phyloP scores from a whole-genome alignment of 1,140 invertebrate species.

The Macrobrachium rosenbergii region DNA sequence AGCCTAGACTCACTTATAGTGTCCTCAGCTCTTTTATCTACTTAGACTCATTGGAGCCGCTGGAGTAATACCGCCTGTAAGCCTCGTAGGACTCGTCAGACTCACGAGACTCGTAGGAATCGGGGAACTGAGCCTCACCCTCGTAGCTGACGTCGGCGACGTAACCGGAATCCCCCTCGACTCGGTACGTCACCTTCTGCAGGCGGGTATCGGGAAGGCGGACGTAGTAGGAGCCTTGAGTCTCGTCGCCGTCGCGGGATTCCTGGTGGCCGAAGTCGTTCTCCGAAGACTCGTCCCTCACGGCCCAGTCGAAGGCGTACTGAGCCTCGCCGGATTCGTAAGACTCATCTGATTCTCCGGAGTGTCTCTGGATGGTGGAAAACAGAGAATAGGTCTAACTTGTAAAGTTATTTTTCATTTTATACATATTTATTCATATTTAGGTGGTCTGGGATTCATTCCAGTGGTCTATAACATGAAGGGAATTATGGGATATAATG shows the following conservation, averaged over 20 bases:
- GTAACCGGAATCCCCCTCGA: constrained; percentile 13
- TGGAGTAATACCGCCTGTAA: background rate
- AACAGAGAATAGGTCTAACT: background rate
- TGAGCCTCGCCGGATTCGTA: constrained; percentile 7
- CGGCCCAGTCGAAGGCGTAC: constrained; percentile 28
- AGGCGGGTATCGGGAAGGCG: constrained; percentile 22
- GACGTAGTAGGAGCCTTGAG: constrained; percentile 22
- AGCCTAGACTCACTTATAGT: no score
- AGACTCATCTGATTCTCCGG: background rate
- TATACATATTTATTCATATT: background rate
- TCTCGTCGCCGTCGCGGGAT: constrained; percentile 16
- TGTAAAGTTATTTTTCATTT: background rate
- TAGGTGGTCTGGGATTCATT: no score
- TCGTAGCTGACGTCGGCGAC: constrained; percentile 3
- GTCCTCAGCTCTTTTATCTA: background rate
- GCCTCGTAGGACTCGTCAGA: background rate
- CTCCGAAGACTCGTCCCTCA: constrained; percentile 3
- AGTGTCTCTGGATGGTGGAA: background rate
- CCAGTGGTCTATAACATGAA: no score
- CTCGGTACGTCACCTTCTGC: constrained; percentile 9
- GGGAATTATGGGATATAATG: no score
- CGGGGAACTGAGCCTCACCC: background rate
- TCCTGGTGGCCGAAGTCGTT: background rate
- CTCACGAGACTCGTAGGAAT: constrained; percentile 22
- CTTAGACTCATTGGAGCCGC: constrained; percentile 8